Base-by-base conservation (phyloP, 2,113 vertebrate species). In the Odontesthes bonariensis region DNA sequence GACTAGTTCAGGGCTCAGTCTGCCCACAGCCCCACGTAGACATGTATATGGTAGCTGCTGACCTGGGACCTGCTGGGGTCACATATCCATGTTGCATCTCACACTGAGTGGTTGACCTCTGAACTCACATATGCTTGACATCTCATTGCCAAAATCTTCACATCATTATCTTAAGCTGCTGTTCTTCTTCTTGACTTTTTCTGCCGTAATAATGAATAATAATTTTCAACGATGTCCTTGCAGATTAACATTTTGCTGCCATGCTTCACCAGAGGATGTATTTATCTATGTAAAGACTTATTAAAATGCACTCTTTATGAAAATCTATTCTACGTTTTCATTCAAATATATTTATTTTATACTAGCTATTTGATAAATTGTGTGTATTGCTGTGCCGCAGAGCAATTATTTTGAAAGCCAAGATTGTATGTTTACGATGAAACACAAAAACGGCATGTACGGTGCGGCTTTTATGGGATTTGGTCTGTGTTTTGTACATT, bases 21-120 rank as follows among this genome's bases (percentile, higher is more conserved):
- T 59, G 63, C 62, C 73, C 13, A n/a, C 27, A 27, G 14, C 47
- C 27, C 65, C 46, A 23, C 23, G 2, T 22, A 65, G 64, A 63
- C 23, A 53, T 59, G 53, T 67, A 63, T 81, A 83, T 32, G 40
- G 32, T 44, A 56, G 31, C 77, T 52, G 61, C 27, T 82, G 85
- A 89, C 82, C 80, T 73, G 66, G 66, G 69, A 80, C 73, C 65
- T 44, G 33, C 71, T 56, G 58, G 60, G 66, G 68, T 83, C 75
- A 73, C 52, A 59, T 33, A 69, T 55, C 54, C 49, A 53, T 73
- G 67, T 47, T 23, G 42, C 51, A 42, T 60, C 57, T 38, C 55
- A 17, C 49, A 73, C 10, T 32, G 53, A 63, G 35, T 14, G 32
- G 46, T 33, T 22, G 16, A 77, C 83, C 74, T 70, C 35, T 85